Evolutionary conservation across 2,888 invertebrate species (phyloP).

Genomic region (Meta bourneti): DNA sequence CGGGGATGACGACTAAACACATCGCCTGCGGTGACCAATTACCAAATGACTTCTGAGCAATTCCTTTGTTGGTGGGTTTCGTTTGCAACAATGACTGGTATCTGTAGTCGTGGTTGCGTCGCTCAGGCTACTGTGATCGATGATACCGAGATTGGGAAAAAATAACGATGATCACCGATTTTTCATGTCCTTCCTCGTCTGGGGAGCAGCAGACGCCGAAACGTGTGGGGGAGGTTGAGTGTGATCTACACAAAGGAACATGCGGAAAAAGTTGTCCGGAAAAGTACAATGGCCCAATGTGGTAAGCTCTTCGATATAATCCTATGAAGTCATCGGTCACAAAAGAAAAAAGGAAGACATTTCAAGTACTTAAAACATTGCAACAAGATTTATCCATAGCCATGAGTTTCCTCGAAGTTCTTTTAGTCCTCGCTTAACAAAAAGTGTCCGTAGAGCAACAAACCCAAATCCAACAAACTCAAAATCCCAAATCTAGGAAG

Average conservation of each 20-base stretch:
- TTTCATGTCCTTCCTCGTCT: not conserved
- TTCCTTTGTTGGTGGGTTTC: not conserved
- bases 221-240: not conserved
- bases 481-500: too few species aligned
- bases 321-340: not conserved
- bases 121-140: not conserved
- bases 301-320: slow-evolving; percentile 8
- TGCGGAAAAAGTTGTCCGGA: not conserved
- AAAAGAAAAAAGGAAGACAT: not conserved
- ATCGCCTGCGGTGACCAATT: not conserved
- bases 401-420: not conserved
- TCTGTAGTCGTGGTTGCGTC: not conserved
- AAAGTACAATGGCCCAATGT: not conserved
- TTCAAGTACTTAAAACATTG: too few species aligned
- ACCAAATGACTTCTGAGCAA: not conserved
- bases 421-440: too few species aligned
- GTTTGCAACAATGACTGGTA: not conserved
- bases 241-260: not conserved
- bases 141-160: not conserved
- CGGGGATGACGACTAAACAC: not conserved
- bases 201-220: not conserved
- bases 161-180: not conserved
- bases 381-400: not conserved
- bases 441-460: too few species aligned
- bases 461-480: too few species aligned